A percentile compares a stretch with the other conserved stretches of the same genome.
Evolutionary conservation across 2,888 invertebrate species (phyloP).

Genomic region (Drosophila fulvimacula): DNA sequence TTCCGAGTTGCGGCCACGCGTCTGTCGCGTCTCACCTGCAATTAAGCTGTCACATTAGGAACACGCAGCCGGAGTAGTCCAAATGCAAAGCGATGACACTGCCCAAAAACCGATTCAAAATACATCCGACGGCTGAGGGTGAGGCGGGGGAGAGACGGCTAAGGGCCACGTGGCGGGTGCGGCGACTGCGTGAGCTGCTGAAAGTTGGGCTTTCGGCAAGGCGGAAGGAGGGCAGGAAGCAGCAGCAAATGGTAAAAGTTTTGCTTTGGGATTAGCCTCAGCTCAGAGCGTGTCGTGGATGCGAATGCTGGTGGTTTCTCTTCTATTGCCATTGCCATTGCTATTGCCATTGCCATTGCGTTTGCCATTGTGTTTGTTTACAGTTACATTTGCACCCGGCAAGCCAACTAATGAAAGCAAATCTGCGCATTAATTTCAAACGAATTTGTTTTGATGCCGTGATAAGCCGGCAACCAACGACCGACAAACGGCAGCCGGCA

Average conservation of each 20-base stretch:
- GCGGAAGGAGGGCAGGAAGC: not conserved
- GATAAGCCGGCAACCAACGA: constrained; percentile 77
- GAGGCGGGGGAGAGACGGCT: constrained; percentile 13
- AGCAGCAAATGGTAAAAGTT: constrained; percentile 60
- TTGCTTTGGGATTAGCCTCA: constrained; percentile 72
- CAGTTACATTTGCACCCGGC: constrained; percentile 71
- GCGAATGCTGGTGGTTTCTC: constrained; percentile 51
- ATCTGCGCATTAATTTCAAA: constrained; percentile 83
- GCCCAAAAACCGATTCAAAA: constrained; percentile 73
- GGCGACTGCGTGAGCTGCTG: constrained; percentile 29
- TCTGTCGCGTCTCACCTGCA: constrained; percentile 81
- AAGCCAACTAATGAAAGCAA: constrained; percentile 81
- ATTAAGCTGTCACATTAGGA: constrained; percentile 83
- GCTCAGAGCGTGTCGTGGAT: constrained; percentile 63
- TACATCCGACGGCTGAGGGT: constrained; percentile 25
- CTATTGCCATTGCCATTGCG: constrained; percentile 40
- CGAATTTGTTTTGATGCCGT: constrained; percentile 83
- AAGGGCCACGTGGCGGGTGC: constrained; percentile 63
- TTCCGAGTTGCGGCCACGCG: constrained; percentile 58
- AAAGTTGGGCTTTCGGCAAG: constrained; percentile 49
- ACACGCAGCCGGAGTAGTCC: constrained; percentile 47
- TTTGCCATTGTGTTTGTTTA: constrained; percentile 75
- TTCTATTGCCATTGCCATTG: constrained; percentile 47
- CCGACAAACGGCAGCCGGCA: constrained; percentile 29
- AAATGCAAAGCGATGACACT: constrained; percentile 72